These are phyloP conservation scores for Saxidomus purpurata DNA, from an alignment of 1,140 invertebrate genomes.

Conservation along the genomic window DNA sequence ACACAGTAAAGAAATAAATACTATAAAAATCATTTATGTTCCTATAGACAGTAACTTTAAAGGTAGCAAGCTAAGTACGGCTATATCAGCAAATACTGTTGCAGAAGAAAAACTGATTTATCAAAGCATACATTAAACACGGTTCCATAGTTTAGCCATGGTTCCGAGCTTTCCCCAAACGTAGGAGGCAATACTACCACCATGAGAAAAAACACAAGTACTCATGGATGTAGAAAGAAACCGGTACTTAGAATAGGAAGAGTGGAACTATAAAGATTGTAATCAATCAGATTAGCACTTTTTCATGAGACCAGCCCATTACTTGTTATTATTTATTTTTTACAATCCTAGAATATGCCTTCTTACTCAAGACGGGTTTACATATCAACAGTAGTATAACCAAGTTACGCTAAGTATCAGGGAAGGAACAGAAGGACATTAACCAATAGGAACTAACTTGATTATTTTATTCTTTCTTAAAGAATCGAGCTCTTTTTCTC, in stretches of 20 bases:
- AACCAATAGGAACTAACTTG: too few species aligned
- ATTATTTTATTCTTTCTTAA: not conserved
- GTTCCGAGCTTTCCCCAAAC: not conserved
- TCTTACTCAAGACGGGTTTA: not conserved
- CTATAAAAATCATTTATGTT: too few species aligned
- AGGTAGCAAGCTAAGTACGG: too few species aligned
- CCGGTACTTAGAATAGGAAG: not conserved
- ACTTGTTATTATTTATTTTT: not conserved
- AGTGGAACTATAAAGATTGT: not conserved
- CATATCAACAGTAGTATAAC: not conserved
- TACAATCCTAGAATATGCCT: not conserved
- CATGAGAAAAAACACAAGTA: not conserved
- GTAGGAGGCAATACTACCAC: too few species aligned
- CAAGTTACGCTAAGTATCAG: not conserved
- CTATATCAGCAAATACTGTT: too few species aligned
- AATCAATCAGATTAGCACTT: not conserved
- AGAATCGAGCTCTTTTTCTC: not conserved
- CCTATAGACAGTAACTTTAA: too few species aligned
- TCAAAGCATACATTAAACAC: too few species aligned
- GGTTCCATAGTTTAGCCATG: not conserved
- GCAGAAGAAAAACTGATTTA: too few species aligned
- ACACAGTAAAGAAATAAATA: too few species aligned
- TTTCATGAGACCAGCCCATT: constrained; percentile 6
- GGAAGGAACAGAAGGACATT: not conserved
- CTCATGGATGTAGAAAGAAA: constrained; percentile 17